Evolutionary conservation across 2,888 invertebrate genomes (phyloP), one percentile per base, ranked within the genome.

Genomic region (Theretra japonica): DNA sequence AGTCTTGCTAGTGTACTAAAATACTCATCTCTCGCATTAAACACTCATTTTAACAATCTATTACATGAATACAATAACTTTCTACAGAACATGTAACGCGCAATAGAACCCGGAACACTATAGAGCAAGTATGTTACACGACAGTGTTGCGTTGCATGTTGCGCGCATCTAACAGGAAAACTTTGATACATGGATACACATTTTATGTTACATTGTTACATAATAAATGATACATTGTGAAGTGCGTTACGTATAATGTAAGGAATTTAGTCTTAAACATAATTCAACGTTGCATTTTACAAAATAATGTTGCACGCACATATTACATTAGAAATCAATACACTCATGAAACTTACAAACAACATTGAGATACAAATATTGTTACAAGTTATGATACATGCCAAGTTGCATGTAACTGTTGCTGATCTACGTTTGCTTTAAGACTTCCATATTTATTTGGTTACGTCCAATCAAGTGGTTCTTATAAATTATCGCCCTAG

Each of bases 171-270:
- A 65, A 65, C 48, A 65, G 48, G 65, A 48, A 65, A 48, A 41
- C 48, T 65, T 65, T 23, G 15, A 65, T 65, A 65, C 48, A 65
- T 65, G 65, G 23, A 48, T 65, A 65, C 65, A 65, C 41, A 48
- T 21, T 23, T 62, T 65, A 65, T 65, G 65, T 65, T 62, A 62
- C 62, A 62, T 62, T 48, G 65, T 65, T 62, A 62, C 62, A 62
- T 62, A 41, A 33, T 65, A 48, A 41, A 65, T 21, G 33, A 21
- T 62, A 62, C 11, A 33, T 41, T 65, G 23, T 41, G 65, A 65
- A n/a, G 48, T 25, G 23, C 41, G 3, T 65, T 65, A 41, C 48
- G 65, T 15, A 11, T 23, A n/a, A n/a, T n/a, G n/a, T n/a, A 65
- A 65, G 15, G 11, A 48, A 41, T 23, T 33, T 30, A 28, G 15